A percentile compares a stretch with the other conserved stretches of the same genome.
Evolutionary conservation across 2,113 vertebrate species (phyloP).

Genomic region (Cavia aperea): DNA sequence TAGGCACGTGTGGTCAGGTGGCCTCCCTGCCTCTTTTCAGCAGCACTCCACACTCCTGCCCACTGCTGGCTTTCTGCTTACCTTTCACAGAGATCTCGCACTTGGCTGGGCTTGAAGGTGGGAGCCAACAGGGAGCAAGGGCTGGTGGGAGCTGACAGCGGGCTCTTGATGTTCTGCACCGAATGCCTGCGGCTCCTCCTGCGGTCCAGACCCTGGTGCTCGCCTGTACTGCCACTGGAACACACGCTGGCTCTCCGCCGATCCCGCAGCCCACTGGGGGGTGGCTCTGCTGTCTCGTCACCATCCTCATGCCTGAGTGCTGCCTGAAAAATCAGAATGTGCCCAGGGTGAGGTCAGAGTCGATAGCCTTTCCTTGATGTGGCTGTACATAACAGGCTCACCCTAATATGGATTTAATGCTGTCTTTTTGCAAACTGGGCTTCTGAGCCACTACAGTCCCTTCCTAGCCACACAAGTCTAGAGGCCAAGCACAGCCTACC

Average conservation of each 20-base stretch:
- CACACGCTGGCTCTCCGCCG: slow-evolving; percentile 88
- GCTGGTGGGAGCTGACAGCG: slow-evolving; percentile 84
- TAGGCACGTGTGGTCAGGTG: fast-evolving
- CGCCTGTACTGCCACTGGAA: slow-evolving; percentile 55
- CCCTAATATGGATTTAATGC: too few species aligned
- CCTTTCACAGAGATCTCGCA: slow-evolving; percentile 88
- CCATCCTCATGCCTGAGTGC: slow-evolving; percentile 89
- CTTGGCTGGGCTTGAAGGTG: slow-evolving; percentile 74
- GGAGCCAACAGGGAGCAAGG: slow-evolving; percentile 74
- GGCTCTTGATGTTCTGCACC: slow-evolving; percentile 81
- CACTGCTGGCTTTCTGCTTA: slow-evolving; percentile 65
- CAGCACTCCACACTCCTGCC: fast-evolving
- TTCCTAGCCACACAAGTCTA: fast-evolving
- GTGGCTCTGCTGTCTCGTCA: slow-evolving; percentile 81
- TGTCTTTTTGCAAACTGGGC: background rate
- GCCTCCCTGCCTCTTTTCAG: background rate
- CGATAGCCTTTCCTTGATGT: background rate
- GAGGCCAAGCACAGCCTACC: background rate
- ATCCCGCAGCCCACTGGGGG: slow-evolving; percentile 82
- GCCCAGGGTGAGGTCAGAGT: background rate
- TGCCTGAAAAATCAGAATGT: slow-evolving; percentile 74
- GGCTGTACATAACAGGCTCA: background rate
- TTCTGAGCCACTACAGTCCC: background rate
- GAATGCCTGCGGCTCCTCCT: slow-evolving; percentile 94
- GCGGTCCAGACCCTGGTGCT: slow-evolving; percentile 84